Conservation (phyloP, 2,113 vertebrate species). For the Morone saxatilis region DNA sequence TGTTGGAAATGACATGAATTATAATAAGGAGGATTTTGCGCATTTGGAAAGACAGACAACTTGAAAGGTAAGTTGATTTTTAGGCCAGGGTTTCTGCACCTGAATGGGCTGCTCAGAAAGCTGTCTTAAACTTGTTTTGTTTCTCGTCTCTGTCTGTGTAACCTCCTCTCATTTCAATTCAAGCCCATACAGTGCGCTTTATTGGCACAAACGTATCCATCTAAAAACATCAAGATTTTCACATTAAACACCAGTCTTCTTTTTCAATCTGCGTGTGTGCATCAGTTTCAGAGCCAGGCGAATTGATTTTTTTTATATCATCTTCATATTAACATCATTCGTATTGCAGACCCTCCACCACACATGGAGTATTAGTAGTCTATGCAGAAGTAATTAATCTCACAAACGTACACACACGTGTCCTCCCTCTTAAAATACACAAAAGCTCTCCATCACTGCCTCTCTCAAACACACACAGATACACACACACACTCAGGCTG, state of each 20-base stretch:
- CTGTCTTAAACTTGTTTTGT: slow-evolving; percentile 31
- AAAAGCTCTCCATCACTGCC: slow-evolving; percentile 39
- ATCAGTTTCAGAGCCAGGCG: slow-evolving; percentile 22
- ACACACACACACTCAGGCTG: slow-evolving; percentile 32
- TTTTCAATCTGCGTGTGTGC: neutral
- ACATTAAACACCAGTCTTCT: slow-evolving; percentile 26
- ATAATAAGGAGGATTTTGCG: slow-evolving; percentile 32
- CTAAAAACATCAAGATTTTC: slow-evolving; percentile 31
- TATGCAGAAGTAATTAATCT: slow-evolving; percentile 66
- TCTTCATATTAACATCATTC: neutral
- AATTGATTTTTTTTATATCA: slow-evolving; percentile 12
- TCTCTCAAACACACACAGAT: slow-evolving; percentile 18
- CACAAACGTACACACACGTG: slow-evolving; percentile 35
- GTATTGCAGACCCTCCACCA: slow-evolving; percentile 36
- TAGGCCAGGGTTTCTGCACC: slow-evolving; percentile 18
- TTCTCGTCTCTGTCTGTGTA: slow-evolving; percentile 2
- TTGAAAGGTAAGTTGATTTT: slow-evolving; percentile 39
- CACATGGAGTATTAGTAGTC: slow-evolving; percentile 42
- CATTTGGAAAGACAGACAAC: slow-evolving; percentile 39
- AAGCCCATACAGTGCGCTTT: slow-evolving; percentile 8
- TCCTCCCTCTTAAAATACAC: slow-evolving; percentile 42
- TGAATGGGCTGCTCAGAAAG: slow-evolving; percentile 30
- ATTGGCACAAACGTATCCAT: slow-evolving; percentile 19
- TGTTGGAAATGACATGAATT: slow-evolving; percentile 46
- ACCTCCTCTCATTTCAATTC: slow-evolving; percentile 37